Evolutionary conservation across 1,140 invertebrate genomes (phyloP).

Genomic region (Antheraea pernyi): DNA sequence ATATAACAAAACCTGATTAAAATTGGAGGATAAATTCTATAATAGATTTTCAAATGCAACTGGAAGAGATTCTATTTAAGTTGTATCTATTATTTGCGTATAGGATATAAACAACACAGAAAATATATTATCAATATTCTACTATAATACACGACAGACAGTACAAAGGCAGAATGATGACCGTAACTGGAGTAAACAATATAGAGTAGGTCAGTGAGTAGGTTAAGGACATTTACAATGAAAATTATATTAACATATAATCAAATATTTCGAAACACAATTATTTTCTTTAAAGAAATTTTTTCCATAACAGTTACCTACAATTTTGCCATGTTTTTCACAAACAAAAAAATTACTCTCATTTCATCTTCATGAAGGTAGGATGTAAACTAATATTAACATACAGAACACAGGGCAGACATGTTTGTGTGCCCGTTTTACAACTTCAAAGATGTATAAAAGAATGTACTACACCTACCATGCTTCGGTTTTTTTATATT

Average conservation of each 20-base stretch:
- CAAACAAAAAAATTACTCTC: not conserved
- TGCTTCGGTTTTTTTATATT: too few relatives aligned
- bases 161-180: not conserved
- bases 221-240: not conserved
- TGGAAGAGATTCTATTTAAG: too few relatives aligned
- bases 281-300: not conserved
- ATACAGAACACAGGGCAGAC: too few relatives aligned
- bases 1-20: too few relatives aligned
- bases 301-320: not conserved
- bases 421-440: too few relatives aligned
- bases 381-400: too few relatives aligned
- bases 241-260: not conserved
- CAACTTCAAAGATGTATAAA: too few relatives aligned
- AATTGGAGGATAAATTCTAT: too few relatives aligned
- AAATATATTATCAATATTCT: not conserved
- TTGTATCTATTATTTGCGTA: too few relatives aligned
- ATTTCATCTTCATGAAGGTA: too few relatives aligned
- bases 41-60: too few relatives aligned
- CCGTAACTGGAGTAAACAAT: not conserved
- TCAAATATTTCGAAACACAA: not conserved
- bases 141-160: not conserved
- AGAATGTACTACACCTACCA: too few relatives aligned
- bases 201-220: not conserved
- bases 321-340: not conserved
- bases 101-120: not conserved